Conservation (phyloP, 2,888 invertebrate species). For the Drosophila hamatofila region DNA sequence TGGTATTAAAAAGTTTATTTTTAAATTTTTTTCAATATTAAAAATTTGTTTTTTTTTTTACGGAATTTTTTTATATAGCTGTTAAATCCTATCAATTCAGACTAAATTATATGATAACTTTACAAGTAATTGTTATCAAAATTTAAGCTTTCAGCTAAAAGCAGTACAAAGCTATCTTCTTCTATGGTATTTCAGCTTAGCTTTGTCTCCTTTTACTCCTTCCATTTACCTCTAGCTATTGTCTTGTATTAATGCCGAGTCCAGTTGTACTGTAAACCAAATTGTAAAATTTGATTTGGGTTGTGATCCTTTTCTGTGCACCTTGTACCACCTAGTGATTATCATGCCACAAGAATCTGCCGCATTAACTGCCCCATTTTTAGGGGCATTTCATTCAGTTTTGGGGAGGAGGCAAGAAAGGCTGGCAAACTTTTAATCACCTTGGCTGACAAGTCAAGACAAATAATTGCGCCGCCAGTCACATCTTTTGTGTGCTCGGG, state of each 20-base stretch:
- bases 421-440: conserved; percentile 70
- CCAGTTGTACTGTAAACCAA: not conserved
- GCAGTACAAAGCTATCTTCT: not conserved
- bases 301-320: conserved; percentile 11
- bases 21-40: too few relatives aligned
- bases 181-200: not conserved
- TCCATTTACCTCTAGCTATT: not conserved
- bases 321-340: conserved; percentile 23
- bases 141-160: not conserved
- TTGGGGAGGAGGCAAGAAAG: not conserved
- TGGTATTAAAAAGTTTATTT: too few relatives aligned
- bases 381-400: conserved; percentile 12
- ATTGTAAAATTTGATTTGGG: conserved; percentile 32
- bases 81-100: not conserved
- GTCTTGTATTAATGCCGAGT: not conserved
- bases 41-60: too few relatives aligned
- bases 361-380: conserved; percentile 41
- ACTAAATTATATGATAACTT: not conserved
- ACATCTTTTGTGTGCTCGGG: conserved; percentile 66
- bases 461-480: conserved; percentile 66
- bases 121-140: not conserved
- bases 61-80: too few relatives aligned
- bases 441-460: conserved; percentile 73
- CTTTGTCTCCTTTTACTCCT: not conserved
- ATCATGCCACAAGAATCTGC: conserved; percentile 26